Evolutionary conservation across 2,113 vertebrate genomes (phyloP).

Genomic region (Mormyrus iriodes): DNA sequence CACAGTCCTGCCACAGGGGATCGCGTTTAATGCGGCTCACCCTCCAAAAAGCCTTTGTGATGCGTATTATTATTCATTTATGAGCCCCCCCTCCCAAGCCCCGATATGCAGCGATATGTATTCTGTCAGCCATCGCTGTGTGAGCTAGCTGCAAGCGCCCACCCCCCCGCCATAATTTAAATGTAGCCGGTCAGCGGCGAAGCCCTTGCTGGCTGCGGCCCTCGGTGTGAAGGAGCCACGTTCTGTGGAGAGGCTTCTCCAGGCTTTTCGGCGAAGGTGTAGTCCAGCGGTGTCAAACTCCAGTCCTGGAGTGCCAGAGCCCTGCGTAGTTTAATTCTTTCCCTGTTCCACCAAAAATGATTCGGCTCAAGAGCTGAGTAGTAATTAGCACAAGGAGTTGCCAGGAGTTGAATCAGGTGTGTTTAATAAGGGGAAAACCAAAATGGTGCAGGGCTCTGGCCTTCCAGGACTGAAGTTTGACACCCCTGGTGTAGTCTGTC

Average conservation of each 20-base stretch:
- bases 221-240: neutral
- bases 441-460: too few relatives aligned
- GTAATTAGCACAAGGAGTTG: too few relatives aligned
- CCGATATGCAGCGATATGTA: neutral
- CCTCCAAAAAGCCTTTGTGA: neutral
- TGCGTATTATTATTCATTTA: constrained; percentile 9
- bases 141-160: neutral
- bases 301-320: too few relatives aligned
- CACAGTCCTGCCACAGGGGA: neutral
- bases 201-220: neutral
- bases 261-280: neutral
- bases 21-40: neutral
- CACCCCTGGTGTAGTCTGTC: too few relatives aligned
- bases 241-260: neutral
- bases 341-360: too few relatives aligned
- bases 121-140: neutral
- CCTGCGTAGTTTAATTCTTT: too few relatives aligned
- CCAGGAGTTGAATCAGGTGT: too few relatives aligned
- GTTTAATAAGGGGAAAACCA: too few relatives aligned
- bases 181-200: neutral
- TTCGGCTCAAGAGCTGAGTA: too few relatives aligned
- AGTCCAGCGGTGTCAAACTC: neutral
- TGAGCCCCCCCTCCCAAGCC: neutral
- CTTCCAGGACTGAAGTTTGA: too few relatives aligned
- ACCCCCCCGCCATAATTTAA: neutral